phyloP scores from a whole-genome alignment of 2,797 vertebrate genomes.

The Ficedula albicollis region DNA sequence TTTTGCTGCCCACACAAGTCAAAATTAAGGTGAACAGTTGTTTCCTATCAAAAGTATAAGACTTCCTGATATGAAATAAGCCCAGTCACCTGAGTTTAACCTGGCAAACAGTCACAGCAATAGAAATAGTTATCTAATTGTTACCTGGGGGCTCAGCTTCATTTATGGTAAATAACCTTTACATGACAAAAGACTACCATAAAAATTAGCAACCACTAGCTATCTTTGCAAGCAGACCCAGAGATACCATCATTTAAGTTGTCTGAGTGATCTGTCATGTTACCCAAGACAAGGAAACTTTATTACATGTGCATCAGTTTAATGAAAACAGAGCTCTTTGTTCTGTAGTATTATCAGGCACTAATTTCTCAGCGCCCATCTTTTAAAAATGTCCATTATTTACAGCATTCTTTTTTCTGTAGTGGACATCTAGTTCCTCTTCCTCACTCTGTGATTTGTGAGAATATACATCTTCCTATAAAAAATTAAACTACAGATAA shows the following conservation, averaged over 20 bases:
- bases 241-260: neutral
- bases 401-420: neutral
- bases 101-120: neutral
- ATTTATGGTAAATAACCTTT: neutral
- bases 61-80: neutral
- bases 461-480: neutral
- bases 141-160: neutral
- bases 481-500: neutral
- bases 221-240: neutral
- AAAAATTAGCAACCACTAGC: neutral
- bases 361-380: neutral
- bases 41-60: neutral
- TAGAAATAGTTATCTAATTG: neutral
- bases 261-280: neutral
- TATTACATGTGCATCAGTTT: neutral
- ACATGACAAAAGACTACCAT: neutral
- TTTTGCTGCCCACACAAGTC: neutral
- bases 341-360: neutral
- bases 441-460: neutral
- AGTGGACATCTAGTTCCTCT: neutral
- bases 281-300: neutral
- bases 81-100: neutral
- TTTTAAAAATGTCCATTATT: neutral
- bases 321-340: neutral
- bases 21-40: neutral